Base-by-base conservation (phyloP, 2,113 vertebrate genomes). In the Telmatochromis bifrenatus region DNA sequence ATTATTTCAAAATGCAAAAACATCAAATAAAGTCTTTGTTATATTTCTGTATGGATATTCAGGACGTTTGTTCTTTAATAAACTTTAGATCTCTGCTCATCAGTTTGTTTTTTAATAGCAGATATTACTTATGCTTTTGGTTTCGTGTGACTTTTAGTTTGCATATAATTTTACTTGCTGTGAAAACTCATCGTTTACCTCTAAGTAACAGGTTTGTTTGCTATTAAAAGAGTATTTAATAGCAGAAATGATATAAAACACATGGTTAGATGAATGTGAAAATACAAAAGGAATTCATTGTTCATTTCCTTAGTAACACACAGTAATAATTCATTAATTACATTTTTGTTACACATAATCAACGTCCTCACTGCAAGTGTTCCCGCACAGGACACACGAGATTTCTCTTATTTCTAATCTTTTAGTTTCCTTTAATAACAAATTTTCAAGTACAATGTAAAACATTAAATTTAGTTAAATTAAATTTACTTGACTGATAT, bases 181-280 rank as follows among this genome's bases (percentile, higher is more conserved):
- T 31, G 56, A 58, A 58, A 58, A 58, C 14, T 31, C 26, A 0
- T 1, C 14, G 1, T 60, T 6, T 60, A 60, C 26, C 56, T 60
- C 56, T 6, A 60, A 31, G 56, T 31, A 60, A 60, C 26, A 60
- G 8, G 56, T 1, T 31, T 60, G 26, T 60, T 60, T 60, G 14
- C 56, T 60, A 60, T 31, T 60, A 60, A 60, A 60, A 6, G 56
- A 58, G 28, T 2, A 60, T 33, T 60, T 60, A 10, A 60, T 17
- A 60, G 28, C 8, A 33, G 56, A 60, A 60, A 60, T 33, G 5
- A 60, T 60, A 60, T 33, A 31, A 60, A 60, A 60, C 56, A 60
- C 14, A 17, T 3, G 3, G 0, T 33, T 6, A 60, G 0, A 60
- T 33, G 2, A 60, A 60, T 17, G 28, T 60, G 26, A 60, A 60